These are phyloP conservation scores for Cryptus viduatorius DNA, from an alignment of 2,888 invertebrate genomes.

Conservation along the genomic window DNA sequence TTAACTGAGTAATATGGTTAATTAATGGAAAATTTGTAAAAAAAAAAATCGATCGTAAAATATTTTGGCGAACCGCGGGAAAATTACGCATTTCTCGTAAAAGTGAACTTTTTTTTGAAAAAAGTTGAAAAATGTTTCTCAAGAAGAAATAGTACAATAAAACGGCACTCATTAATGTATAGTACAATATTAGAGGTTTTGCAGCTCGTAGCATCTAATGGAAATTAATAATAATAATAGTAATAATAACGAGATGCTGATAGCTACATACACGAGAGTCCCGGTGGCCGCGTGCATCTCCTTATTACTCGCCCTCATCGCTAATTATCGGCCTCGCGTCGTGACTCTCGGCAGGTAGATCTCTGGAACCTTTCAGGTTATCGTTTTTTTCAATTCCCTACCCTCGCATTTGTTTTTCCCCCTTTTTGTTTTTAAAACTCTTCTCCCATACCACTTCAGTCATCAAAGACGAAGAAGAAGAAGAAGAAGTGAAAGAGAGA, in stretches of 20 bases:
- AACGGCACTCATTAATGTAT: too few relatives aligned
- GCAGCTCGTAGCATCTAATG: background rate
- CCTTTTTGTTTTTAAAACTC: background rate
- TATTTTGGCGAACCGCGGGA: too few relatives aligned
- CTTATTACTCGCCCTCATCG: constrained; percentile 65
- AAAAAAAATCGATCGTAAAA: too few relatives aligned
- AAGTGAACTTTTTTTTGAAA: too few relatives aligned
- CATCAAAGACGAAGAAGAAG: constrained; percentile 68
- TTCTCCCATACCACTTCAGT: constrained; percentile 56
- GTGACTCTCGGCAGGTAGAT: constrained; percentile 59
- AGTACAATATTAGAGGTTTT: background rate
- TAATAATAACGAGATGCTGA: constrained; percentile 4
- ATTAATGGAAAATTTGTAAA: too few relatives aligned
- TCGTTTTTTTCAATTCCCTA: constrained; percentile 46
- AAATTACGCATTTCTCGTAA: too few relatives aligned
- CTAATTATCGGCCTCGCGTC: constrained; percentile 71
- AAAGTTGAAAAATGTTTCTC: too few relatives aligned
- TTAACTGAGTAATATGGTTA: too few relatives aligned
- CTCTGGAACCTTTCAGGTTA: constrained; percentile 47
- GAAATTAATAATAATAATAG: constrained; percentile 22
- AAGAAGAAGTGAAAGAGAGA: constrained; percentile 54
- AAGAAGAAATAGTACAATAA: too few relatives aligned
- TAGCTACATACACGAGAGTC: constrained; percentile 10
- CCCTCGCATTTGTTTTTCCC: constrained; percentile 9
- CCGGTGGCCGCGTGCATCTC: constrained; percentile 51